These are phyloP conservation scores for Leptopilina syphax DNA, from an alignment of 2,888 invertebrate genomes.

Conservation along the genomic window DNA sequence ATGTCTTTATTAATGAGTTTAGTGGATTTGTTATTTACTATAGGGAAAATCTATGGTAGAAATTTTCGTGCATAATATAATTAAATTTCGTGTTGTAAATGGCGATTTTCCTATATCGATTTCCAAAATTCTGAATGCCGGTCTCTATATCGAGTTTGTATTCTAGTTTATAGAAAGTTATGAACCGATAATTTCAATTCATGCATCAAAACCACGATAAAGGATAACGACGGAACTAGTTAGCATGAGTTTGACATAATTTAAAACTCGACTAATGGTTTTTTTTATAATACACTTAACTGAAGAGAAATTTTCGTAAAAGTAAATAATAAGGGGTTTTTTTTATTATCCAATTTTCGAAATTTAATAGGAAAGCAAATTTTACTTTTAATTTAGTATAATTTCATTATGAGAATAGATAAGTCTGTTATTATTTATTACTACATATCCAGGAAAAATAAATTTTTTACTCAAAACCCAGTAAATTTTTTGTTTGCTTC, in stretches of 20 bases:
- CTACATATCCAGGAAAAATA: too few relatives aligned
- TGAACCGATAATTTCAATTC: conserved; percentile 5
- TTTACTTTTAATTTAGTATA: too few relatives aligned
- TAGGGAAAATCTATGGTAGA: too few relatives aligned
- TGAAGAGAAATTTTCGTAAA: background rate
- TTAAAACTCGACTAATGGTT: background rate
- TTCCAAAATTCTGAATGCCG: background rate
- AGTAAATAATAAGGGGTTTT: background rate
- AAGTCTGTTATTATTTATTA: too few relatives aligned
- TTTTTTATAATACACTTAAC: background rate
- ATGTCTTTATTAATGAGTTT: too few relatives aligned
- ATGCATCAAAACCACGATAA: conserved; percentile 15
- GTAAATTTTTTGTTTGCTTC: too few relatives aligned
- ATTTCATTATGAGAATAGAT: too few relatives aligned
- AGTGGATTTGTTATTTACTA: too few relatives aligned
- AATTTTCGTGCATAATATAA: too few relatives aligned
- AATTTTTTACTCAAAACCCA: too few relatives aligned
- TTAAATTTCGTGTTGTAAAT: background rate
- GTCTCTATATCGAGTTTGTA: background rate
- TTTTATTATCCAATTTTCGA: too few relatives aligned
- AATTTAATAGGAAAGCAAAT: too few relatives aligned
- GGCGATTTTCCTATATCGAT: background rate
- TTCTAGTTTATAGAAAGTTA: conserved; percentile 10
- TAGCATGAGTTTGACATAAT: background rate
- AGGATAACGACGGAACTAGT: conserved; percentile 22